These are phyloP conservation scores for Hartigia nigra DNA, from an alignment of 2,888 invertebrate genomes.

Conservation along the genomic window DNA sequence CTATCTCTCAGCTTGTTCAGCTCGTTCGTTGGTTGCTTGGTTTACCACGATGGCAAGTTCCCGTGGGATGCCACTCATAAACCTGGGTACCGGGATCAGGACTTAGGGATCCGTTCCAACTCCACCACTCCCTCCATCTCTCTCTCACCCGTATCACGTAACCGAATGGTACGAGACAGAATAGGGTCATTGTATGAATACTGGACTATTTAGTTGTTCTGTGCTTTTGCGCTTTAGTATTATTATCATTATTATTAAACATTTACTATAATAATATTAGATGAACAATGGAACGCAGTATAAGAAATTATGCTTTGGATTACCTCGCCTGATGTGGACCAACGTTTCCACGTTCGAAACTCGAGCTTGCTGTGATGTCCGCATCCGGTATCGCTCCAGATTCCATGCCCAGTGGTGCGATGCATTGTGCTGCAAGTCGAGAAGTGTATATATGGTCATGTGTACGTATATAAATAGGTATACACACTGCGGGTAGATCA, in stretches of 20 bases:
- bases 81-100: conserved; percentile 28
- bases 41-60: conserved; percentile 18
- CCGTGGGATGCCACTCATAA: conserved; percentile 42
- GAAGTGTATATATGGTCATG: not conserved
- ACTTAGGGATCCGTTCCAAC: no score
- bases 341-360: conserved; percentile 74
- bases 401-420: conserved; percentile 74
- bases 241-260: not conserved
- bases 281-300: not conserved
- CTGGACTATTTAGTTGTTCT: not conserved
- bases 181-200: not conserved
- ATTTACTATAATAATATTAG: not conserved
- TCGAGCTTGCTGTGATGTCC: conserved; percentile 74
- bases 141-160: not conserved
- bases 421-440: conserved; percentile 69
- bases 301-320: conserved; percentile 33
- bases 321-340: conserved; percentile 76
- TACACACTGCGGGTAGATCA: conserved; percentile 48
- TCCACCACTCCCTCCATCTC: not conserved
- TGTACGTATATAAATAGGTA: not conserved
- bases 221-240: not conserved
- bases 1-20: conserved; percentile 5
- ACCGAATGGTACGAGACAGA: not conserved
- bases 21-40: conserved; percentile 14
- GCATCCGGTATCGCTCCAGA: conserved; percentile 72